These are phyloP conservation scores for Apogon hyalosoma DNA, from an alignment of 2,797 vertebrate genomes.

Conservation along the genomic window DNA sequence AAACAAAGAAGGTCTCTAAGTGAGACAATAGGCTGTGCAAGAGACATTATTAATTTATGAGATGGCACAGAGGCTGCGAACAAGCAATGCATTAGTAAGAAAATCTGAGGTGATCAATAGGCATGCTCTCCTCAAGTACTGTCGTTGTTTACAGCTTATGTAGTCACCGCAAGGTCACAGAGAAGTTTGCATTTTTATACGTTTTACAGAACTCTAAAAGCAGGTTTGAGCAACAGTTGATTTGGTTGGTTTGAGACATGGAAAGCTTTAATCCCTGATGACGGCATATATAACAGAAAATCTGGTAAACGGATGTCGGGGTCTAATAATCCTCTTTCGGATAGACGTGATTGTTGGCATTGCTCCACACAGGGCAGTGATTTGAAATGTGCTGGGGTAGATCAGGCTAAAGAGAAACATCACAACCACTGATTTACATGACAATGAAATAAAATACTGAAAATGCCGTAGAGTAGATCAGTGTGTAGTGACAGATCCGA, in stretches of 20 bases:
- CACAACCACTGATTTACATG: background rate
- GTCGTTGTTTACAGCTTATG: slow-evolving; percentile 19
- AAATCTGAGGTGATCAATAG: slow-evolving; percentile 32
- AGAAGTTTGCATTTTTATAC: slow-evolving; percentile 1
- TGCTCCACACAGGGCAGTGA: slow-evolving; percentile 19
- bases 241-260: background rate
- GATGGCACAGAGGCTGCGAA: slow-evolving; percentile 39
- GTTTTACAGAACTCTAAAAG: background rate
- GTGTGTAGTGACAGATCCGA: background rate
- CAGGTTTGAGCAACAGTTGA: slow-evolving; percentile 9
- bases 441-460: background rate
- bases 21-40: slow-evolving; percentile 24
- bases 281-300: slow-evolving; percentile 47
- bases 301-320: slow-evolving; percentile 39
- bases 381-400: slow-evolving; percentile 38
- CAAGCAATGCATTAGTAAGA: slow-evolving; percentile 35
- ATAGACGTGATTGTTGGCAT: slow-evolving; percentile 37
- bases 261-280: slow-evolving; percentile 36
- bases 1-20: slow-evolving; percentile 16
- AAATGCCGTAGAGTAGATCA: background rate
- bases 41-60: slow-evolving; percentile 45
- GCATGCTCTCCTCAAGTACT: slow-evolving; percentile 7
- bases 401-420: background rate
- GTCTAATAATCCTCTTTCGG: slow-evolving; percentile 46
- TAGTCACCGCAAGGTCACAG: slow-evolving; percentile 7